These are phyloP conservation scores for Phrynocephalus versicolor DNA, from an alignment of 2,113 vertebrate genomes.

Conservation along the genomic window DNA sequence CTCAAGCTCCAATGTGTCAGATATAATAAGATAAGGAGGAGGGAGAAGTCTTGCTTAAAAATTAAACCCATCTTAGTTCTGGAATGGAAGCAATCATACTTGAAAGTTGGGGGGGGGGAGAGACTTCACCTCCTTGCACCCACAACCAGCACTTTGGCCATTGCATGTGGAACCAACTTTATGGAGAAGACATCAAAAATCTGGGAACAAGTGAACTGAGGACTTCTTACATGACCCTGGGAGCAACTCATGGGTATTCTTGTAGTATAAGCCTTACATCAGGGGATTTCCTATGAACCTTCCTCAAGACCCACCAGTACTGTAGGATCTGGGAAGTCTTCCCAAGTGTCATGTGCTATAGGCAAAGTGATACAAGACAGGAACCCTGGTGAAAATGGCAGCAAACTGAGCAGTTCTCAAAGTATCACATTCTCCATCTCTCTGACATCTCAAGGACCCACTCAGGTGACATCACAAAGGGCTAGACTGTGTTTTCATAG, in stretches of 20 bases:
- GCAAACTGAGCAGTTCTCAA: no score
- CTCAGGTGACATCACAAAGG: no score
- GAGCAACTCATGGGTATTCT: not conserved
- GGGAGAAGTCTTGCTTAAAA: slow-evolving; percentile 31
- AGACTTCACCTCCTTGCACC: not conserved
- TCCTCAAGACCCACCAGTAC: no score
- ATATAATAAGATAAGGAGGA: slow-evolving; percentile 46
- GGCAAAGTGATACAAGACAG: no score
- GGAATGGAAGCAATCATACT: slow-evolving; percentile 20
- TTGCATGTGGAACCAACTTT: not conserved
- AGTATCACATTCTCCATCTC: no score
- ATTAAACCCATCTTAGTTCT: not conserved
- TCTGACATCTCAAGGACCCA: no score
- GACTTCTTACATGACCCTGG: not conserved
- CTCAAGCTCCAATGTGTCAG: slow-evolving; percentile 47
- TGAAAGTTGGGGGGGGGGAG: not conserved
- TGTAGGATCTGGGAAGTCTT: no score
- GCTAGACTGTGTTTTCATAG: no score
- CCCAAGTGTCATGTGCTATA: no score
- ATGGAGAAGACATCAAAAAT: not conserved
- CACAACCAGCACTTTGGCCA: not conserved
- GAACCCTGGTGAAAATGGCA: no score
- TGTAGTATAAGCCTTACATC: no score
- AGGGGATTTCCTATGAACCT: no score
- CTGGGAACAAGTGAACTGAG: not conserved